These are phyloP conservation scores for Drosophila santomea DNA, from an alignment of 1,140 invertebrate genomes.

Conservation along the genomic window DNA sequence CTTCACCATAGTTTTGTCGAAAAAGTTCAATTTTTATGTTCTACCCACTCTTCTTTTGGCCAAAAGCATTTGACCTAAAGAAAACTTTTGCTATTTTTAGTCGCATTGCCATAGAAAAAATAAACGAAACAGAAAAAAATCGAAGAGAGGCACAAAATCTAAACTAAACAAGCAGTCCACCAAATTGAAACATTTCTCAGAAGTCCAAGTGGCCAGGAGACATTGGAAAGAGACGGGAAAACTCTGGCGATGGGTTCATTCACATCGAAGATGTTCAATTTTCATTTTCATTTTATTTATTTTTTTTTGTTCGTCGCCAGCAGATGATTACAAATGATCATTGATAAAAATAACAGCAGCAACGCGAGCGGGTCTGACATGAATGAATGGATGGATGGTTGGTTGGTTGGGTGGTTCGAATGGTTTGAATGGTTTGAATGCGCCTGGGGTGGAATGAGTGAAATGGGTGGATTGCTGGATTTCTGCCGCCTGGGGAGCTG, in stretches of 20 bases:
- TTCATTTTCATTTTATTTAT: slow-evolving; percentile 31
- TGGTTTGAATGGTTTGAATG: slow-evolving; percentile 5
- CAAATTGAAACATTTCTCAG: slow-evolving; percentile 47
- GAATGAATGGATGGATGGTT: slow-evolving; percentile 53
- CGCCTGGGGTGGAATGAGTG: neutral
- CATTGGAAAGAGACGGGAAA: slow-evolving; percentile 5
- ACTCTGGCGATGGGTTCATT: slow-evolving; percentile 51
- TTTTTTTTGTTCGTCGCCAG: slow-evolving; percentile 43
- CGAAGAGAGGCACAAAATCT: slow-evolving; percentile 25
- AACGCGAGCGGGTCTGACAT: slow-evolving; percentile 25
- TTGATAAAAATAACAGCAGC: slow-evolving; percentile 64
- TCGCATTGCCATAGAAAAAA: slow-evolving; percentile 36
- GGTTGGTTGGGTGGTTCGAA: slow-evolving; percentile 1
- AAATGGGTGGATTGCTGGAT: neutral
- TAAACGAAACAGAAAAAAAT: slow-evolving; percentile 25
- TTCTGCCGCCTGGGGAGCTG: neutral
- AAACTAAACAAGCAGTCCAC: slow-evolving; percentile 41
- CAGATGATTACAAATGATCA: slow-evolving; percentile 66
- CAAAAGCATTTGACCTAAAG: slow-evolving; percentile 57
- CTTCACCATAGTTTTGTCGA: slow-evolving; percentile 1
- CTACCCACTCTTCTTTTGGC: slow-evolving; percentile 7
- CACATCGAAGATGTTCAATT: slow-evolving; percentile 66
- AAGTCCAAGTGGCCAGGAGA: slow-evolving; percentile 23
- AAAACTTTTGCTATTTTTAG: slow-evolving; percentile 54
- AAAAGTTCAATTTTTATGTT: slow-evolving; percentile 3